Percentiles rank a stretch among this genome's conserved stretches.
These are phyloP conservation scores for Etia nguti DNA, from an alignment of 2,113 vertebrate species.

Conservation along the genomic window DNA sequence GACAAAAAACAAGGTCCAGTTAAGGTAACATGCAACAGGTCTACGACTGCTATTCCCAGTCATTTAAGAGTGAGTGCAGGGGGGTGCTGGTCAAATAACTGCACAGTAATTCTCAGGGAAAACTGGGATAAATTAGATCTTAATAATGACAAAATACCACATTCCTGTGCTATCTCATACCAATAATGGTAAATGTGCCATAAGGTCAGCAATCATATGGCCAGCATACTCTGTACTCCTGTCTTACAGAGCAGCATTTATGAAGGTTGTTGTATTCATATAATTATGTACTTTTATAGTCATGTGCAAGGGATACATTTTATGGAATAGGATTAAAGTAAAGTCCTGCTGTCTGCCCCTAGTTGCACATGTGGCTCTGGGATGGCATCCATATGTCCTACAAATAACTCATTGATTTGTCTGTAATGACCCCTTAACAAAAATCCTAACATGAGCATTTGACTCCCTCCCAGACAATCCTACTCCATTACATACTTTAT, in stretches of 20 bases:
- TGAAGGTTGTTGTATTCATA: neutral
- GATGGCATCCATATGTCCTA: neutral
- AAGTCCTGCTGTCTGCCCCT: neutral
- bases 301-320: neutral
- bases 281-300: neutral
- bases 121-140: neutral
- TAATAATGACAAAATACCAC: neutral
- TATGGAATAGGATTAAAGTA: neutral
- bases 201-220: neutral
- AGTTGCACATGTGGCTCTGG: neutral
- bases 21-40: neutral
- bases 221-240: neutral
- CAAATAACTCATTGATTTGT: neutral
- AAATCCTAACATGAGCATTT: neutral
- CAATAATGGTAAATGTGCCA: neutral
- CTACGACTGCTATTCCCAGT: neutral
- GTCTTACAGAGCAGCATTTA: neutral
- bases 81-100: rapidly evolving
- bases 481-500: neutral
- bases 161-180: neutral
- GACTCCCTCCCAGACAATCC: neutral
- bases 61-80: neutral
- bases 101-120: neutral
- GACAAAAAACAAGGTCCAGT: neutral
- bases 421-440: neutral